phyloP scores from a whole-genome alignment of 2,888 invertebrate species.

The Dicranocentrus wangi region DNA sequence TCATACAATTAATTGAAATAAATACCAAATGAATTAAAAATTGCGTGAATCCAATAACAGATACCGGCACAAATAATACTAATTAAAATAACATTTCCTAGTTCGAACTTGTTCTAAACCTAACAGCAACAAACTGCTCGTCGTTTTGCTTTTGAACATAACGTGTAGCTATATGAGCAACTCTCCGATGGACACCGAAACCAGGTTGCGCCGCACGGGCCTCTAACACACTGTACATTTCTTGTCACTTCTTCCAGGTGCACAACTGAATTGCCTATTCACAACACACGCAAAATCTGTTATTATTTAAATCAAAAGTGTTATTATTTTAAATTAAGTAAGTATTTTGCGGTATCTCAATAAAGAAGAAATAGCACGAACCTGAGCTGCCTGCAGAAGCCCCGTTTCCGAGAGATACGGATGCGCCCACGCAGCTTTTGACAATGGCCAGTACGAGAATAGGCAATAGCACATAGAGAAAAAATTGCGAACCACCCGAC shows the following conservation, averaged over 20 bases:
- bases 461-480: conserved; percentile 26
- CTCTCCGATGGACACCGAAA: conserved; percentile 44
- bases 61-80: too few relatives aligned
- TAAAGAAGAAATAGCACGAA: background rate
- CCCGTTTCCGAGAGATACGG: conserved; percentile 27
- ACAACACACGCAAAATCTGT: background rate
- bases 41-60: too few relatives aligned
- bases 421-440: background rate
- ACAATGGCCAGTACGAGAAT: background rate
- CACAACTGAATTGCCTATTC: conserved; percentile 18
- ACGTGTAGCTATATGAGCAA: conserved; percentile 53
- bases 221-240: conserved; percentile 37
- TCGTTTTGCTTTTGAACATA: conserved; percentile 56
- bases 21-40: too few relatives aligned
- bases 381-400: conserved; percentile 24
- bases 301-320: background rate
- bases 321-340: background rate
- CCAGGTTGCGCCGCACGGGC: conserved; percentile 43
- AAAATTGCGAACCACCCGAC: conserved; percentile 26
- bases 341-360: background rate
- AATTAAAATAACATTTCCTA: too few relatives aligned
- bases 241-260: conserved; percentile 37
- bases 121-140: conserved; percentile 60
- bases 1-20: too few relatives aligned
- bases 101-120: background rate